Conservation (phyloP, 2,797 vertebrate genomes). For the Erpetoichthys calabaricus region DNA sequence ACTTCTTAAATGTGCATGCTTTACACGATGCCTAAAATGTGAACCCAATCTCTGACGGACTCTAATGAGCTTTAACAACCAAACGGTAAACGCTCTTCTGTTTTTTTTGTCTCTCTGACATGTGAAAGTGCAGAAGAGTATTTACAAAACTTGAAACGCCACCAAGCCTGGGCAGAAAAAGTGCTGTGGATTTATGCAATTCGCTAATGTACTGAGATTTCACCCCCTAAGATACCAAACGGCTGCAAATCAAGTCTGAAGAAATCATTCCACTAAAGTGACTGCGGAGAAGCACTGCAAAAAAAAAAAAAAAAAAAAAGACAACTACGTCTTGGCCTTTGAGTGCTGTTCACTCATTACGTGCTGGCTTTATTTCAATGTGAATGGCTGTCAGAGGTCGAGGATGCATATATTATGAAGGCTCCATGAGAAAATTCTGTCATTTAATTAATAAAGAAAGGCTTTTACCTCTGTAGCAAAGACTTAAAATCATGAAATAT, state of each 20-base stretch:
- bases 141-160: background rate
- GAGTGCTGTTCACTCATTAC: slow-evolving; percentile 15
- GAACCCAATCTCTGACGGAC: background rate
- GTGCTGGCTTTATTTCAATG: slow-evolving; percentile 43
- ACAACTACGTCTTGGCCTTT: slow-evolving; percentile 4
- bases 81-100: background rate
- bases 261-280: background rate
- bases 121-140: background rate
- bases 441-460: too few relatives aligned
- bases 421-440: too few relatives aligned
- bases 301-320: slow-evolving; percentile 6
- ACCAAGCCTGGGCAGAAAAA: background rate
- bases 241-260: slow-evolving; percentile 1
- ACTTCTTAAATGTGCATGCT: slow-evolving; percentile 12
- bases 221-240: slow-evolving; percentile 1
- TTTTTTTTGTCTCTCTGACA: background rate
- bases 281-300: slow-evolving; percentile 3
- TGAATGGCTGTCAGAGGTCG: slow-evolving; percentile 17
- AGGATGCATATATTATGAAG: too few relatives aligned
- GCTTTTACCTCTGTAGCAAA: too few relatives aligned
- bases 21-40: background rate
- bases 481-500: too few relatives aligned
- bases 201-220: slow-evolving; percentile 2
- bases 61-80: background rate
- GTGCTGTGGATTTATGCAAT: background rate